These are phyloP conservation scores for Slavum lentiscoides DNA, from an alignment of 2,888 invertebrate genomes.

Conservation along the genomic window DNA sequence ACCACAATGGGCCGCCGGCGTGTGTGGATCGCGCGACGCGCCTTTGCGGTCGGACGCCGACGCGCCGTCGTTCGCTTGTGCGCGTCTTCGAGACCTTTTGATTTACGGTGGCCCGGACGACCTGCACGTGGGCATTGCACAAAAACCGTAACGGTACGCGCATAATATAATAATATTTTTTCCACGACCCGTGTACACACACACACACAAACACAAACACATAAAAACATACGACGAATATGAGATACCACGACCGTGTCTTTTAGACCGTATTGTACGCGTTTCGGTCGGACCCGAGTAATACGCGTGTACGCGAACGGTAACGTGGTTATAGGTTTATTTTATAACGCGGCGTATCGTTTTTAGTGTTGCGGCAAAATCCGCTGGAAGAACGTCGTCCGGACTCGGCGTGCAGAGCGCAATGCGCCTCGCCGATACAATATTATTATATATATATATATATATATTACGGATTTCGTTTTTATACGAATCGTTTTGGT, in stretches of 20 bases:
- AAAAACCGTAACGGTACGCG: slow-evolving; percentile 41
- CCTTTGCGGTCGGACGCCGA: slow-evolving; percentile 42
- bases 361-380: slow-evolving; percentile 20
- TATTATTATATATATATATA: no score
- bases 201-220: background rate
- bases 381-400: background rate
- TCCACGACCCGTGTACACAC: background rate
- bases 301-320: background rate
- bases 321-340: background rate
- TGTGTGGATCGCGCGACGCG: background rate
- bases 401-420: no score
- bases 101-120: slow-evolving; percentile 23
- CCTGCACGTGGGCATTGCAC: no score
- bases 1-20: slow-evolving; percentile 31
- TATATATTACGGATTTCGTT: no score
- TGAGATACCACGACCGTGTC: slow-evolving; percentile 1
- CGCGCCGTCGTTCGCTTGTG: background rate
- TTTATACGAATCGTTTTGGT: no score
- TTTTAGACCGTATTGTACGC: background rate
- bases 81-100: slow-evolving; percentile 31
- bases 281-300: slow-evolving; percentile 2
- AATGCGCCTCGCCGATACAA: no score
- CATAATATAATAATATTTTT: no score
- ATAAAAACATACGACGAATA: no score
- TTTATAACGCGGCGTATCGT: background rate